Evolutionary conservation across 2,888 invertebrate species (phyloP).

Genomic region (Clusia tigrina): DNA sequence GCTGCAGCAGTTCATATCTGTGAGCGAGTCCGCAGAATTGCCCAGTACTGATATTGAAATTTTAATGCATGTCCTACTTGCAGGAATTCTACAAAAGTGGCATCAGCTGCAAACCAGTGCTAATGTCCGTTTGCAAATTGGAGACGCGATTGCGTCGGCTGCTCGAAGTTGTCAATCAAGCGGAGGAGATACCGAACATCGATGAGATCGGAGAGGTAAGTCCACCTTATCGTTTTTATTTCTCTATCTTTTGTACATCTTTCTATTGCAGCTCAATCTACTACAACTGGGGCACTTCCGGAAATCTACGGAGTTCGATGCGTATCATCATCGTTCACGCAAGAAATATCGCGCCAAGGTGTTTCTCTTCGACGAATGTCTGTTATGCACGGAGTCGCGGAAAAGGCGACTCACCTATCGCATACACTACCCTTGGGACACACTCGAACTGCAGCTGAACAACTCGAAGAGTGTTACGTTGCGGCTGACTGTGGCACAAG

Average conservation of each 20-base stretch:
- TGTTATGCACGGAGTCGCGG: slow-evolving; percentile 61
- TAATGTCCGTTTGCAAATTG: slow-evolving; percentile 60
- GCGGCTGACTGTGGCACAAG: slow-evolving; percentile 33
- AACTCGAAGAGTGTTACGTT: slow-evolving; percentile 54
- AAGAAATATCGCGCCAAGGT: slow-evolving; percentile 59
- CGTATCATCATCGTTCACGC: slow-evolving; percentile 57
- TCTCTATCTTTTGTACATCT: background rate
- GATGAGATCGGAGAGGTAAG: slow-evolving; percentile 60
- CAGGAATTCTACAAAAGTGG: slow-evolving; percentile 60
- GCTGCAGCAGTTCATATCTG: slow-evolving; percentile 61
- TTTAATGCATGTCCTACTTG: background rate
- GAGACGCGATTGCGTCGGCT: slow-evolving; percentile 61
- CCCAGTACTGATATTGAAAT: background rate
- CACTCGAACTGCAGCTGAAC: slow-evolving; percentile 56
- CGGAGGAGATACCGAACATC: slow-evolving; percentile 60
- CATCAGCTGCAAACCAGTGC: slow-evolving; percentile 61
- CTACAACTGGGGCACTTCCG: slow-evolving; percentile 59
- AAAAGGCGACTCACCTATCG: slow-evolving; percentile 58
- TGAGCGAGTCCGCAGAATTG: slow-evolving; percentile 35
- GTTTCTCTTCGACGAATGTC: slow-evolving; percentile 61
- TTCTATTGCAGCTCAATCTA: slow-evolving; percentile 48
- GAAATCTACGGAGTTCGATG: slow-evolving; percentile 59
- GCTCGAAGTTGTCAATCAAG: slow-evolving; percentile 60
- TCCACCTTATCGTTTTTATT: background rate
- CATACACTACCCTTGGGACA: slow-evolving; percentile 57